phyloP scores from a whole-genome alignment of 2,113 vertebrate species.

The Macaca nemestrina region DNA sequence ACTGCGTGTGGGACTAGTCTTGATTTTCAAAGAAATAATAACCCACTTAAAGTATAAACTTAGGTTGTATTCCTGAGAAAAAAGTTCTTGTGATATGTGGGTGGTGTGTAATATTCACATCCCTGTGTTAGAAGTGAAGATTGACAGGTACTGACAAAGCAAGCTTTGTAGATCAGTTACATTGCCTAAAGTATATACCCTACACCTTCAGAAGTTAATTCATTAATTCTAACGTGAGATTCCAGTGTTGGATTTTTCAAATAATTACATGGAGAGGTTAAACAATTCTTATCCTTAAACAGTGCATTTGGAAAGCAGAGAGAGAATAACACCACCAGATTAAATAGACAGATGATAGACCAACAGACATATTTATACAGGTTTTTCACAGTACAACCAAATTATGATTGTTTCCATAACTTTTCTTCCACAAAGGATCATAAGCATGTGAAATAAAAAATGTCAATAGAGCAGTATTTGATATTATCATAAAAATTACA shows the following conservation, averaged over 20 bases:
- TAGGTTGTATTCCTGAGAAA: background rate
- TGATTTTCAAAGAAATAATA: conserved; percentile 44
- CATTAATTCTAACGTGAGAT: background rate
- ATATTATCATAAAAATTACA: background rate
- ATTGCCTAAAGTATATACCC: background rate
- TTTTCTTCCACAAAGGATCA: background rate
- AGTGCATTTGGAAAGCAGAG: background rate
- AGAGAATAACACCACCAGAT: background rate
- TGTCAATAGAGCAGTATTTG: background rate
- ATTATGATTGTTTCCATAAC: background rate
- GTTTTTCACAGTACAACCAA: background rate
- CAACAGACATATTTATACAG: background rate
- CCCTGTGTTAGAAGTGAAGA: conserved; percentile 8
- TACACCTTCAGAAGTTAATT: background rate
- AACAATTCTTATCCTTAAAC: background rate
- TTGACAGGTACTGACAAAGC: background rate
- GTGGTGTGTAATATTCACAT: background rate
- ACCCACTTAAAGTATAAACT: background rate
- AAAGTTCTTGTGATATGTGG: background rate
- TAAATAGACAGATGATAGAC: background rate
- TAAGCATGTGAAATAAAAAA: background rate
- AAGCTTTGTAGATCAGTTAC: background rate
- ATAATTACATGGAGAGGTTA: background rate
- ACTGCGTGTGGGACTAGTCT: background rate
- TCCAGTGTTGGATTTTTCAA: background rate